Evolutionary conservation across 2,797 vertebrate genomes (phyloP), one percentile per base, ranked within the genome.

Genomic region (Pseudomugil tenellus): DNA sequence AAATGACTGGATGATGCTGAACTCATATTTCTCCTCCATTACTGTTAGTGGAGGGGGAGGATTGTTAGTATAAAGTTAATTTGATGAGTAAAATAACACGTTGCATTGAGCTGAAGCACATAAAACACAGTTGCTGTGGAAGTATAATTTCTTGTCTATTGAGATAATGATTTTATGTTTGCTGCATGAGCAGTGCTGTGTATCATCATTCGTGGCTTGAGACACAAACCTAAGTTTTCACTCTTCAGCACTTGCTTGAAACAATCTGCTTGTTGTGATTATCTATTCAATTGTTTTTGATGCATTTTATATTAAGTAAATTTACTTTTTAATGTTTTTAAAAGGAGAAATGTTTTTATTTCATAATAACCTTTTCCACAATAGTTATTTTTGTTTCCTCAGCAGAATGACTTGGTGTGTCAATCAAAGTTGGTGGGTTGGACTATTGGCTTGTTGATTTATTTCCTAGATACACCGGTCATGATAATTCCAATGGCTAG

Each of bases 111-210:
- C 49, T 52, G 49, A 52, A 52, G 23, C 21, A 25, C 23, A 26
- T 26, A 26, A 23, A 51, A 28, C 25, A 16, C 21, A 16, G 25
- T 5, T 28, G 25, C 25, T 52, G 49, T 28, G 14, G 49, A 23
- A 25, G 13, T 23, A 21, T 46, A 11, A 41, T 32, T 31, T 59
- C 34, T 26, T 52, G n/a, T 29, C 32, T 52, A 26, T 28, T 39
- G 52, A 43, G 26, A 31, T 32, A 35, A 49, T 3, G 23, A 32
- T 49, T 58, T 57, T 49, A 3, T 9, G 11, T 28, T 49, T 26
- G 52, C 51, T 31, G 19, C 52, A n/a, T 31, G 62, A 63, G 49
- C 41, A 34, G 41, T 66, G 21, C 53, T 57, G 39, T 26, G 21
- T 16, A 48, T 12, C 29, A 37, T 7, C 28, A 3, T 57, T 26